Evolutionary conservation across 2,888 invertebrate species (phyloP), one percentile per base, ranked within the genome.

Genomic region (Vandiemenella viatica): DNA sequence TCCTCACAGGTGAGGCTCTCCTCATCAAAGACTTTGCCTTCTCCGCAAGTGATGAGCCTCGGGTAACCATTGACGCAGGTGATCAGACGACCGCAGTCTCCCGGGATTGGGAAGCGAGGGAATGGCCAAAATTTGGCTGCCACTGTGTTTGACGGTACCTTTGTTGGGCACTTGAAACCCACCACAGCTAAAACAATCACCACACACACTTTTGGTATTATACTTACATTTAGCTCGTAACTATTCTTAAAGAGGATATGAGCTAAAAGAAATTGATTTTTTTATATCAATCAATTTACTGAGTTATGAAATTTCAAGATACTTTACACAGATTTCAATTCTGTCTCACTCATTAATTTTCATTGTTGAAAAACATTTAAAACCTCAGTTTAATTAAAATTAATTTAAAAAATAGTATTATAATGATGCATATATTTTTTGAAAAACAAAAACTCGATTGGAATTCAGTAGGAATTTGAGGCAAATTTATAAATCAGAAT

Each of bases 41-140:
- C 87, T 5, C 83, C 91, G 62, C 92, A 92, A 50, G 83, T 77
- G 61, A 90, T 84, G 55, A 92, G 75, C 52, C 92, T 77, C 4
- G 92, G 92, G 65, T 83, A 79, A 20, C 89, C 87, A 59, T 90
- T 85, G 38, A 92, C 91, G 65, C 92, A 92, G 52, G 90, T 90
- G 66, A 92, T 88, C 55, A 91, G 74, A 51, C 83, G 78, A 63
- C 83, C 83, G 64, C 88, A 87, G 66, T 90, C 89, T 15, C 87
- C 86, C 41, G 86, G 83, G 10, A 90, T 85, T 3, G 90, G 76
- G 71, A 89, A 92, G 56, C 92, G 77, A 23, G 92, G 92, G 75
- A 79, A 90, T 0, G 92, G 92, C 83, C 88, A 87, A 74, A 90
- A 92, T 64, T 83, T 86, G 46, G 89, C 88, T 4, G 89, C 80